Evolutionary conservation across 2,797 vertebrate genomes (phyloP), one percentile per base, ranked within the genome.

Genomic region (Squalus acanthias): DNA sequence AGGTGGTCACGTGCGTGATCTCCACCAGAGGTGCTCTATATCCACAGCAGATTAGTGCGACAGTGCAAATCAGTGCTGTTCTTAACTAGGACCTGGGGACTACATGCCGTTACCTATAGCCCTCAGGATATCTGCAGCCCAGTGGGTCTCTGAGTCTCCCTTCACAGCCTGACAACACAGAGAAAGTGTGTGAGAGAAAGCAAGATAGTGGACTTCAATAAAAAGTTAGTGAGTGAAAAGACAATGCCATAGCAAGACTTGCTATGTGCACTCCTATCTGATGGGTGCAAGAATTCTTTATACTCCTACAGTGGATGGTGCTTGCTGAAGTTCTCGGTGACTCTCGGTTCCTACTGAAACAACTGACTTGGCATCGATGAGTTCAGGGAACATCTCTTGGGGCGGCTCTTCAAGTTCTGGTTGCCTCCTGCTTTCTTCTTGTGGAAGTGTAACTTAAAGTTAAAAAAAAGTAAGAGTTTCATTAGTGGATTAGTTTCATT

Each of bases 401-500:
- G 3, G 24, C 10, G 33, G 65, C 2, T 9, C 33, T 93, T 82
- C 2, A 39, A 46, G 13, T 46, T 46, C 39, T 69, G 39, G 12
- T 65, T 92, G n/a, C 20, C 39, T 26, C 63, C 65, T 22, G 91
- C 91, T 93, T 69, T 93, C 91, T 93, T 93, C n/a, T 69, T 69
- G 63, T 69, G 91, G 65, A 46, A 39, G 7, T 93, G n/a, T 39
- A 93, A 24, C 91, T 93, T 39, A 39, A 93, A 93, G 65, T 9
- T 67, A 93, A 93, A 69, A 20, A 93, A 93, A 93, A 69, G 39
- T 46, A 82, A 82, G 39, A 39, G 39, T 69, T 69, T 93, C 50
- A 46, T 93, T 69, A 69, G n/a, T 67, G 60, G 33, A 17, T 33
- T 67, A 20, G 7, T 69, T 8, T 93, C 46, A 24, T 50, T 85